A percentile compares a stretch with the other conserved stretches of the same genome.
These are phyloP conservation scores for Salvelinus namaycush DNA, from an alignment of 2,113 vertebrate species.

Conservation along the genomic window DNA sequence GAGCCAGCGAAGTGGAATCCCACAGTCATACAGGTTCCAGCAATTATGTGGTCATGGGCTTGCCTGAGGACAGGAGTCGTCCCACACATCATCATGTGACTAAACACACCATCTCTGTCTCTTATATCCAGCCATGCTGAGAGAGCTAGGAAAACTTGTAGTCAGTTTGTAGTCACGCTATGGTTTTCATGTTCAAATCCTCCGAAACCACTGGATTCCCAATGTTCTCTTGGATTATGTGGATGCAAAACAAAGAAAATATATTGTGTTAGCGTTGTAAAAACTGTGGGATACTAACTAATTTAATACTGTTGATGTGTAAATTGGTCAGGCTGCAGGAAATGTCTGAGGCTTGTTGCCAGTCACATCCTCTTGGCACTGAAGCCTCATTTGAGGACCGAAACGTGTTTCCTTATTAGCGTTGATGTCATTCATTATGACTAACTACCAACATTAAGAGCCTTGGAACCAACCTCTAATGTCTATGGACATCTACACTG, in stretches of 20 bases:
- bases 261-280: neutral
- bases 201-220: conserved; percentile 84
- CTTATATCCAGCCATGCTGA: neutral
- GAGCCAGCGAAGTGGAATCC: conserved; percentile 96
- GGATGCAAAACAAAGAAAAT: conserved; percentile 25
- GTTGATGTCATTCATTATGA: neutral
- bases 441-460: neutral
- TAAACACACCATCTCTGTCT: neutral
- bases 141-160: neutral
- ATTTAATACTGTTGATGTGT: neutral
- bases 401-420: conserved; percentile 15
- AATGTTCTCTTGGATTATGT: conserved; percentile 94
- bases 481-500: neutral
- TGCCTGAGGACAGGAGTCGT: conserved; percentile 75
- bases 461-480: neutral
- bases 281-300: neutral
- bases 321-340: neutral
- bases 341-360: neutral
- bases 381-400: neutral
- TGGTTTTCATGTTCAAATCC: conserved; percentile 91
- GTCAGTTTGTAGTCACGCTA: conserved; percentile 81
- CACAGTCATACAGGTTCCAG: conserved; percentile 92
- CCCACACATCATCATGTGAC: neutral
- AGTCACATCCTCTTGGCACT: neutral
- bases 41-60: conserved; percentile 96